Base-by-base conservation (phyloP, 1,140 invertebrate genomes). In the Chionoecetes opilio region DNA sequence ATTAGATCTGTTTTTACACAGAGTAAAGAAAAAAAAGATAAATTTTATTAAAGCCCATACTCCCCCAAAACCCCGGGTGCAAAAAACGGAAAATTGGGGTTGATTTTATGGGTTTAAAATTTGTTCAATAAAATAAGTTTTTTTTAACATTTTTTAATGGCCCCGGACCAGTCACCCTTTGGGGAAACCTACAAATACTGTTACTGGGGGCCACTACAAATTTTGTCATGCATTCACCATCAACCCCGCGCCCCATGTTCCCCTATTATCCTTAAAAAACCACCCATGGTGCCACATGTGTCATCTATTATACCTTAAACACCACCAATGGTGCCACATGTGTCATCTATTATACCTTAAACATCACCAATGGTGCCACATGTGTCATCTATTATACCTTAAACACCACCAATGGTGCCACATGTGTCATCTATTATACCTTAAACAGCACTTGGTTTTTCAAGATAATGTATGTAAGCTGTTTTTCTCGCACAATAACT, bases 401-500 rank as follows among this genome's bases (percentile, higher is more conserved):
- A n/a, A n/a, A 95, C 87, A 92, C 92, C 90, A 75, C 94, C 94
- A 95, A 75, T 91, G 53, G 94, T 95, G 92, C 94, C 90, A 95
- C 84, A 95, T 94, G 38, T 91, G 94, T 95, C 90, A 85, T 95
- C 82, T 92, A 5, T 41, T 3, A 9, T 41, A 41, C 82, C 46
- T 85, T 92, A 85, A 85, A 95, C 94, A 92, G 89, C 90, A 91
- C 89, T 95, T 92, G 90, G 90, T 92, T 95, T 94, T 95, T 32
- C 53, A 82, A 82, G 94, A 90, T 95, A 95, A 90, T 95, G 94
- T 95, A 95, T 95, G 94, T 95, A 87, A 93, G 92, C 94, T 92
- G 94, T 95, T 87, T n/a, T 95, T 85, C 90, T 91, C 89, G 86
- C 93, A 53, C 38, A 89, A 94, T 82, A 92, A 95, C 90, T 92